These are phyloP conservation scores for Anabas testudineus DNA, from an alignment of 2,797 vertebrate genomes.

Conservation along the genomic window DNA sequence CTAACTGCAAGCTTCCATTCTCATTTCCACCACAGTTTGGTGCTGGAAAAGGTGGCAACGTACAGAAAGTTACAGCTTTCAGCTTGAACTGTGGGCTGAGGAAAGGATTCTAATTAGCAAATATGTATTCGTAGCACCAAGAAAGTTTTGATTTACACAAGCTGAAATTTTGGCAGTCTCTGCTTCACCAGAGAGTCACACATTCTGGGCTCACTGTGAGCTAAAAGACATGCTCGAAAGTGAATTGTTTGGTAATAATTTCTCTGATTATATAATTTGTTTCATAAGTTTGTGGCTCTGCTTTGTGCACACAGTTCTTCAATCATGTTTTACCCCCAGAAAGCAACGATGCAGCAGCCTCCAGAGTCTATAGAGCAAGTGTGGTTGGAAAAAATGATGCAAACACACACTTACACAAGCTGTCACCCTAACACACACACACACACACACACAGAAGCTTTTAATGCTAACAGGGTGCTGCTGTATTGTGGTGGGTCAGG, in stretches of 20 bases:
- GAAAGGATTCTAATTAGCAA: constrained; percentile 8
- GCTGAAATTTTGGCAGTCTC: constrained; percentile 57
- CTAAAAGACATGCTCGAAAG: constrained; percentile 38
- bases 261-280: constrained; percentile 59
- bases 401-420: background rate
- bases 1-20: constrained; percentile 13
- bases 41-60: background rate
- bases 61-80: constrained; percentile 14
- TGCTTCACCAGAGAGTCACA: constrained; percentile 61
- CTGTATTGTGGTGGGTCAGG: constrained; percentile 16
- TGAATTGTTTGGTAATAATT: constrained; percentile 43
- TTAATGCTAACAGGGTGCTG: constrained; percentile 7
- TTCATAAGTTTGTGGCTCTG: constrained; percentile 31
- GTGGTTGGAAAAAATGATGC: constrained; percentile 5
- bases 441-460: constrained; percentile 15
- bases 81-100: background rate
- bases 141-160: constrained; percentile 39
- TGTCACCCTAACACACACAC: background rate
- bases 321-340: background rate
- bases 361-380: background rate
- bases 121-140: constrained; percentile 5
- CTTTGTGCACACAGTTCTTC: background rate
- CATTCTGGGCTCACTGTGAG: constrained; percentile 63
- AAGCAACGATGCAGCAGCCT: background rate
- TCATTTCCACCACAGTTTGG: background rate